These are phyloP conservation scores for Crocuta crocuta DNA, from an alignment of 2,113 vertebrate genomes.

Conservation along the genomic window DNA sequence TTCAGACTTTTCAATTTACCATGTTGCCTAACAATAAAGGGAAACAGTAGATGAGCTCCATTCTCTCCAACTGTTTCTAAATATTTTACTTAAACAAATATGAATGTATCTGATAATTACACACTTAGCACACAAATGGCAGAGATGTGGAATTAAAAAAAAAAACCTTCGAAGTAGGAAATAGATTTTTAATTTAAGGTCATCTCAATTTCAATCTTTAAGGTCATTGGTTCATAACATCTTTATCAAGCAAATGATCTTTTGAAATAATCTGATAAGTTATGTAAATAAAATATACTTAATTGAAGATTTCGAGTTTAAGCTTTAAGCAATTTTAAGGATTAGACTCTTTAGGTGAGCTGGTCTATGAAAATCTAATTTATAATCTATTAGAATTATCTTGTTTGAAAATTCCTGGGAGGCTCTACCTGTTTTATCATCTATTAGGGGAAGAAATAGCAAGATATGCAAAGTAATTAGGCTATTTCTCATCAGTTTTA, in stretches of 20 bases:
- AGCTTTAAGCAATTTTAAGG: not conserved
- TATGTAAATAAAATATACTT: not conserved
- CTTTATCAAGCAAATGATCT: not conserved
- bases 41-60: not conserved
- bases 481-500: not conserved
- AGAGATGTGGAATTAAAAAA: not conserved
- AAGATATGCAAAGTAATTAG: not conserved
- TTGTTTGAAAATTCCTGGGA: not conserved
- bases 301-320: not conserved
- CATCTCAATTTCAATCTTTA: not conserved
- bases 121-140: not conserved
- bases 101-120: not conserved
- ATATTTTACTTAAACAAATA: not conserved
- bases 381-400: not conserved
- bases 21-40: not conserved
- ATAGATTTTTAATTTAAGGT: not conserved
- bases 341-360: not conserved
- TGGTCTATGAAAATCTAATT: not conserved
- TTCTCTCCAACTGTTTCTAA: conserved; percentile 4
- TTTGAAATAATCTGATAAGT: not conserved
- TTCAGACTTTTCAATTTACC: not conserved
- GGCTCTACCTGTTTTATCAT: not conserved
- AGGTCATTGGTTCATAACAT: not conserved
- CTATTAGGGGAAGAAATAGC: not conserved
- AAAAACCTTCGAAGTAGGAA: not conserved